These are phyloP conservation scores for Sturmia bella DNA, from an alignment of 2,888 invertebrate genomes.

Conservation along the genomic window DNA sequence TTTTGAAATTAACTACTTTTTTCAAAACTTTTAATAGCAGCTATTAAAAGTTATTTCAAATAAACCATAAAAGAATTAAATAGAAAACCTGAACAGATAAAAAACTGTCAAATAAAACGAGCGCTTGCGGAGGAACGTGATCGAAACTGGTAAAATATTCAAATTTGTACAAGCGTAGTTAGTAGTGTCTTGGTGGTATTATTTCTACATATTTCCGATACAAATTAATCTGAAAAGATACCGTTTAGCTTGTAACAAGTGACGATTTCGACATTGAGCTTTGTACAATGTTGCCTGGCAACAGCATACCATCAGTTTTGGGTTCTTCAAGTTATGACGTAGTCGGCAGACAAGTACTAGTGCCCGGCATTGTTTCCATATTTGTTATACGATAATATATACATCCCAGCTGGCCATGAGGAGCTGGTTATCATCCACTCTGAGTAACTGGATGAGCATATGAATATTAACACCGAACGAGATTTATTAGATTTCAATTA, in stretches of 20 bases:
- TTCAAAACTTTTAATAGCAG: slow-evolving; percentile 37
- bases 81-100: slow-evolving; percentile 12
- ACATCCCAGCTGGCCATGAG: too few relatives aligned
- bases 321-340: too few relatives aligned
- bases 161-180: not conserved
- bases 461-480: too few relatives aligned
- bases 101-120: slow-evolving; percentile 33
- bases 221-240: slow-evolving; percentile 36
- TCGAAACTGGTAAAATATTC: slow-evolving; percentile 12
- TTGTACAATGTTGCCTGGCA: slow-evolving; percentile 29
- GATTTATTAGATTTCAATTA: too few relatives aligned
- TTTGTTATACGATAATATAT: not conserved
- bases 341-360: not conserved
- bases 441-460: too few relatives aligned
- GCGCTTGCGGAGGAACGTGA: slow-evolving; percentile 27
- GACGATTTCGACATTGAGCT: slow-evolving; percentile 45
- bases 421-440: too few relatives aligned
- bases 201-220: not conserved
- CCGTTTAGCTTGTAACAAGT: not conserved
- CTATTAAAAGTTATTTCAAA: slow-evolving; percentile 40
- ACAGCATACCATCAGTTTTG: not conserved
- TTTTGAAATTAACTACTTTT: slow-evolving; percentile 40
- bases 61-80: slow-evolving; percentile 26
- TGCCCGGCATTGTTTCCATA: not conserved
- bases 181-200: slow-evolving; percentile 1